Evolutionary conservation across 2,888 invertebrate species (phyloP).

Genomic region (Poecilus cupreus): DNA sequence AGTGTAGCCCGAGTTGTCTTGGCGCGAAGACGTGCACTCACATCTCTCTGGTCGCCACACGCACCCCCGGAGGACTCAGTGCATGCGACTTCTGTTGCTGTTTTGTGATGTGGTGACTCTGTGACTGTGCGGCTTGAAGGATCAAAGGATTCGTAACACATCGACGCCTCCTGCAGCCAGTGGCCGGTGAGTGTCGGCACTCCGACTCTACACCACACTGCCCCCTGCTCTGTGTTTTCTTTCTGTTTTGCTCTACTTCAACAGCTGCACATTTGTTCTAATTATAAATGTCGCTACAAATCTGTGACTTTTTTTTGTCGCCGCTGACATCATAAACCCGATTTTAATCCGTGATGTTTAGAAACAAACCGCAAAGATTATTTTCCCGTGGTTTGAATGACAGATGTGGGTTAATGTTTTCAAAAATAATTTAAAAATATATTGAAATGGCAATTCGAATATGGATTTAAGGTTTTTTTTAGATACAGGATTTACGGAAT

Average conservation of each 20-base stretch:
- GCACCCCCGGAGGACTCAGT: not conserved
- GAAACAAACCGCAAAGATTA: constrained; percentile 10
- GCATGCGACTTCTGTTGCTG: not conserved
- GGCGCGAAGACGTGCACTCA: constrained; percentile 35
- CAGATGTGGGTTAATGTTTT: not conserved
- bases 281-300: constrained; percentile 33
- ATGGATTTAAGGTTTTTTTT: not conserved
- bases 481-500: not conserved
- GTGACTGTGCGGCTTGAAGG: constrained; percentile 2
- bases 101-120: constrained; percentile 4
- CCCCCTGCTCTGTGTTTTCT: not conserved
- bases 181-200: constrained; percentile 44
- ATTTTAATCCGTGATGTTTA: constrained; percentile 32
- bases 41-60: not conserved
- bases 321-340: constrained; percentile 41
- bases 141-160: constrained; percentile 30
- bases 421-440: not conserved
- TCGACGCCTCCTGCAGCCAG: constrained; percentile 13
- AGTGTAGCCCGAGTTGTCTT: constrained; percentile 48
- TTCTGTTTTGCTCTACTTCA: constrained; percentile 1
- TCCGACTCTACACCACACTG: constrained; percentile 10
- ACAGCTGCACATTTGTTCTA: constrained; percentile 24
- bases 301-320: not conserved
- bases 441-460: not conserved
- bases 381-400: not conserved